These are phyloP conservation scores for Coreius guichenoti DNA, from an alignment of 2,797 vertebrate species.

Conservation along the genomic window DNA sequence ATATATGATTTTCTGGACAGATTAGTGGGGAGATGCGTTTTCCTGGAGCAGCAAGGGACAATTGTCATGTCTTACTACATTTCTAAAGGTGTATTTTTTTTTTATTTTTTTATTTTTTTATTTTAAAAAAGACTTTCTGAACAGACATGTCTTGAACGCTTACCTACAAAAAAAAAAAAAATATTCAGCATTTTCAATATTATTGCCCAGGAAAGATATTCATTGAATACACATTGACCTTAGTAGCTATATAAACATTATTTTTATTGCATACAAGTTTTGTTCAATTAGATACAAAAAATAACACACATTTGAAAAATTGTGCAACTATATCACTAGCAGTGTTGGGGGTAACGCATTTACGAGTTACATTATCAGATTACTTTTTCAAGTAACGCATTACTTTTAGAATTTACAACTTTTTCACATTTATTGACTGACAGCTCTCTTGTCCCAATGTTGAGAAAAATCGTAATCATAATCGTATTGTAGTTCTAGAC, in stretches of 20 bases:
- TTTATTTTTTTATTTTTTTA: not conserved
- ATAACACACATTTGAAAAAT: no score
- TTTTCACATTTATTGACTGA: no score
- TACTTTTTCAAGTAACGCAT: no score
- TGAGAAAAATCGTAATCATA: no score
- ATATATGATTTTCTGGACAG: not conserved
- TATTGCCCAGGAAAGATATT: not conserved
- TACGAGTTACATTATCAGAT: no score
- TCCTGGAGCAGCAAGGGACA: not conserved
- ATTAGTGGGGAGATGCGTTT: not conserved
- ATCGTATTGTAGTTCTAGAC: no score
- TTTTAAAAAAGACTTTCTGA: not conserved
- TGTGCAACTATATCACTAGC: not conserved
- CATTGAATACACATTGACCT: not conserved
- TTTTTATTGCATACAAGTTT: not conserved
- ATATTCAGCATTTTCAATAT: not conserved
- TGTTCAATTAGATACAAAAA: not conserved
- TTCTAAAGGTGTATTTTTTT: not conserved
- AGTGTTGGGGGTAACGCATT: no score
- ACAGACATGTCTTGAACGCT: not conserved
- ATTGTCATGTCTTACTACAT: not conserved
- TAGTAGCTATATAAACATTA: not conserved
- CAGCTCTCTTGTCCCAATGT: no score
- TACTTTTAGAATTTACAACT: no score
- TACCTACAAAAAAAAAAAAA: not conserved